phyloP scores from a whole-genome alignment of 2,113 vertebrate species.

The Sciurus niger region DNA sequence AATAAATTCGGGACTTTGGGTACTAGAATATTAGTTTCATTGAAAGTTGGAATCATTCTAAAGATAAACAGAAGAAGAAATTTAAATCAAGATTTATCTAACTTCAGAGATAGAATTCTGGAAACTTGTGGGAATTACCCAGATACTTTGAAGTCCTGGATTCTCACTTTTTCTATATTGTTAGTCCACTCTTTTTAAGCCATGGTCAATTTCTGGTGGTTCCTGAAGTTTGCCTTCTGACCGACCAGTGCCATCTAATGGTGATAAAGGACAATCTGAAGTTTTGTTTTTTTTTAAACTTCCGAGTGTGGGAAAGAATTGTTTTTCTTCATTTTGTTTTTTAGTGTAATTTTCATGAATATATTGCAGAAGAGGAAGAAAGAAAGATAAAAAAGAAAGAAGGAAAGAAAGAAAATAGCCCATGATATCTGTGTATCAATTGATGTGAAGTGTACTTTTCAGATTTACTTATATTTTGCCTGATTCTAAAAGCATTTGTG shows the following conservation, averaged over 20 bases:
- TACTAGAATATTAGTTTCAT: background rate
- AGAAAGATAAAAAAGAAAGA: background rate
- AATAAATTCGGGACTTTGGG: background rate
- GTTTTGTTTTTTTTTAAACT: constrained; percentile 15
- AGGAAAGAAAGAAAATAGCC: background rate
- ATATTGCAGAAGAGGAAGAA: background rate
- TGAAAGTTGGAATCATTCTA: constrained; percentile 14
- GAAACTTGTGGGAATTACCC: background rate
- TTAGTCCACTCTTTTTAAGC: background rate
- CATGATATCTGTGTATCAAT: background rate
- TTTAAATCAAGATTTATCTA: background rate
- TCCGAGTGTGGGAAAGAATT: background rate
- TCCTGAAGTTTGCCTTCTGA: background rate
- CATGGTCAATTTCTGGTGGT: background rate
- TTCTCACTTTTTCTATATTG: background rate
- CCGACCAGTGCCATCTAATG: constrained; percentile 71
- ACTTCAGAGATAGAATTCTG: background rate
- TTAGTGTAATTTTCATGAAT: constrained; percentile 42
- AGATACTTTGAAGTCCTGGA: background rate
- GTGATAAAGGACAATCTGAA: background rate
- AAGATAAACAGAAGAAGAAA: background rate
- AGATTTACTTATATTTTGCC: constrained; percentile 12
- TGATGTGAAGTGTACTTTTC: background rate
- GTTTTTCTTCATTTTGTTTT: constrained; percentile 9
- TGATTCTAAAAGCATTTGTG: background rate